These are phyloP conservation scores for Lepidocyrtinus sp. DNA, from an alignment of 2,888 invertebrate genomes.

Conservation along the genomic window DNA sequence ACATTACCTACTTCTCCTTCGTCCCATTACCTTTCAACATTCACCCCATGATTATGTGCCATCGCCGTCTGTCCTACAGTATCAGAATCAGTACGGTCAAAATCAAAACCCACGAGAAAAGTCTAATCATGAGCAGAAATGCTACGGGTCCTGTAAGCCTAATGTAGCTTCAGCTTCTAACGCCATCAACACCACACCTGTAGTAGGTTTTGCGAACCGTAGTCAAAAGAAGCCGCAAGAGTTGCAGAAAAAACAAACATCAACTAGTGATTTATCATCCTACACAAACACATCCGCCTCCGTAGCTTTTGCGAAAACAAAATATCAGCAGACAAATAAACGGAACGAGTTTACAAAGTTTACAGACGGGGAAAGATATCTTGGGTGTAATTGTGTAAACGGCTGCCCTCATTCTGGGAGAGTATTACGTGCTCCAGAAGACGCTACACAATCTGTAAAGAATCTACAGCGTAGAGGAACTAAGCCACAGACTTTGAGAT, in stretches of 20 bases:
- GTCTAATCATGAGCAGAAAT: no score
- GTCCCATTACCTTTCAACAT: conserved; percentile 59
- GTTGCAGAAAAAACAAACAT: not conserved
- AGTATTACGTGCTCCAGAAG: not conserved
- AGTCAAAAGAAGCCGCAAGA: not conserved
- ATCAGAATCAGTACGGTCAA: conserved; percentile 33
- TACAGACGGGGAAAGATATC: not conserved
- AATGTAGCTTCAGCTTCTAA: not conserved
- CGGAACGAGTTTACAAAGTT: not conserved
- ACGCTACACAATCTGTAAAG: not conserved
- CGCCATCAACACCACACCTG: not conserved
- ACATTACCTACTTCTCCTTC: conserved; percentile 64
- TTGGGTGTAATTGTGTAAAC: not conserved
- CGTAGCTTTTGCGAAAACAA: not conserved
- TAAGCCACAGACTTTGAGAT: not conserved
- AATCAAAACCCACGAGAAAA: not conserved
- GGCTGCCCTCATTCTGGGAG: not conserved
- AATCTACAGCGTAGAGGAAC: not conserved
- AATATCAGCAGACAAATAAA: not conserved
- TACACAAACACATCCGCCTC: not conserved
- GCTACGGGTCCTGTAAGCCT: no score
- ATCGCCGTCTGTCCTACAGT: conserved; percentile 27
- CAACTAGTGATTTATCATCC: not conserved
- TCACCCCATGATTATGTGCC: conserved; percentile 24
- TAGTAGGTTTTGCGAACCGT: not conserved